phyloP scores from a whole-genome alignment of 2,797 vertebrate genomes.

The Hydrocynus forskahlii region DNA sequence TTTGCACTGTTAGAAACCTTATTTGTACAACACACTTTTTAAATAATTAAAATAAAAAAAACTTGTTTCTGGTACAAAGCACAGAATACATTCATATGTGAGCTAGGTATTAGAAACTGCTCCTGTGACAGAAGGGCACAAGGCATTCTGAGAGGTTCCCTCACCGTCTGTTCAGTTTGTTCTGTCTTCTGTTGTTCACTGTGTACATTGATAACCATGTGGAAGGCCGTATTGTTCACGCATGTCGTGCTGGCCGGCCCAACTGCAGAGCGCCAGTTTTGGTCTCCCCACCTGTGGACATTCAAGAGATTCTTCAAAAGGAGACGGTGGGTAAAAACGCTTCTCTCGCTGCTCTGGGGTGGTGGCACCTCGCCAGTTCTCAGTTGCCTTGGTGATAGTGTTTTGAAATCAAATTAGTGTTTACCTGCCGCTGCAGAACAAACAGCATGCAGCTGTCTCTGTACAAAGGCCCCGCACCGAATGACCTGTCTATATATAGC shows the following conservation, averaged over 20 bases:
- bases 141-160: neutral
- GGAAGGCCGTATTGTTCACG: slow-evolving; percentile 13
- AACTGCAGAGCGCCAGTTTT: slow-evolving; percentile 16
- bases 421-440: slow-evolving; percentile 54
- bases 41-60: too few species aligned
- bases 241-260: slow-evolving; percentile 13
- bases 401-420: slow-evolving; percentile 59
- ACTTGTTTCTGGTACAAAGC: too few species aligned
- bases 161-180: neutral
- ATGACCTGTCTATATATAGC: slow-evolving; percentile 59
- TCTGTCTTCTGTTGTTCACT: neutral
- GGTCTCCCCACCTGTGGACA: slow-evolving; percentile 16
- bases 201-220: neutral
- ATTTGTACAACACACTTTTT: too few species aligned
- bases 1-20: too few species aligned
- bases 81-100: too few species aligned
- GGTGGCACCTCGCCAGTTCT: slow-evolving; percentile 12
- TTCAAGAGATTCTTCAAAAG: slow-evolving; percentile 39
- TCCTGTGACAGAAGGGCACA: neutral
- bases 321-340: slow-evolving; percentile 20
- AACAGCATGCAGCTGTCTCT: slow-evolving; percentile 55
- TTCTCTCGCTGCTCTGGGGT: neutral
- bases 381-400: slow-evolving; percentile 44
- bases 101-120: neutral
- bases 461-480: slow-evolving; percentile 54